phyloP scores from a whole-genome alignment of 2,888 invertebrate species.

The Loripinus fragilis region DNA sequence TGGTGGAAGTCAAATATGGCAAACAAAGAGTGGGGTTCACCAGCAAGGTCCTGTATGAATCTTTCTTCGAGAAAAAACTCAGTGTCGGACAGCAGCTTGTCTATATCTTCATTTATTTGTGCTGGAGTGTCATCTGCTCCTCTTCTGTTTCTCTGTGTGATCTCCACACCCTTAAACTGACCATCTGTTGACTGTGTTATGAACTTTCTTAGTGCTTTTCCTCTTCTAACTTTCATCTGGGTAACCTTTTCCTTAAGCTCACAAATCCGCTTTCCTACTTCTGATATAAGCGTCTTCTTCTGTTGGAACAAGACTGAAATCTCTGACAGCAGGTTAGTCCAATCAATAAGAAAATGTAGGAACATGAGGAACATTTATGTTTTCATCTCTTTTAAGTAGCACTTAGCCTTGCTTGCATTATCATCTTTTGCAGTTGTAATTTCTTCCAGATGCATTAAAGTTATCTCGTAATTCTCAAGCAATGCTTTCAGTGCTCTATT shows the following conservation, averaged over 20 bases:
- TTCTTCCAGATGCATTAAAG: conserved; percentile 36
- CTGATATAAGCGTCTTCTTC: conserved; percentile 28
- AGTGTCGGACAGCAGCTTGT: not conserved
- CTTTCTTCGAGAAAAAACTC: conserved; percentile 17
- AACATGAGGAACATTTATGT: conserved; percentile 27
- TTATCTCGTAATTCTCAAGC: conserved; percentile 39
- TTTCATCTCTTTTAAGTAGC: conserved; percentile 17
- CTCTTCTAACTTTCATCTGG: conserved; percentile 15
- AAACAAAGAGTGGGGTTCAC: conserved; percentile 13
- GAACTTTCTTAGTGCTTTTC: conserved; percentile 19
- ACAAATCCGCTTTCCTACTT: conserved; percentile 13
- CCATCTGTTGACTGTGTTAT: not conserved
- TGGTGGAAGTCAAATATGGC: conserved; percentile 8
- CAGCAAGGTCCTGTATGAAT: conserved; percentile 22
- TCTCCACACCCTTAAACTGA: not conserved
- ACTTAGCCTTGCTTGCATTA: not conserved
- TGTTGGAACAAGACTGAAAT: conserved; percentile 33
- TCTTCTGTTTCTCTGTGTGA: conserved; percentile 17
- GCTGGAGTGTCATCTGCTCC: conserved; percentile 3
- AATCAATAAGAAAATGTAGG: conserved; percentile 26
- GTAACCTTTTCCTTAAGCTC: conserved; percentile 26
- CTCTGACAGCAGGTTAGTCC: conserved; percentile 30
- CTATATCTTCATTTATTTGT: conserved; percentile 12
- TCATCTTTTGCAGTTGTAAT: conserved; percentile 26
- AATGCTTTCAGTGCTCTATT: conserved; percentile 39